Evolutionary conservation across 2,888 invertebrate genomes (phyloP).

Genomic region (Nymphalis polychloros): DNA sequence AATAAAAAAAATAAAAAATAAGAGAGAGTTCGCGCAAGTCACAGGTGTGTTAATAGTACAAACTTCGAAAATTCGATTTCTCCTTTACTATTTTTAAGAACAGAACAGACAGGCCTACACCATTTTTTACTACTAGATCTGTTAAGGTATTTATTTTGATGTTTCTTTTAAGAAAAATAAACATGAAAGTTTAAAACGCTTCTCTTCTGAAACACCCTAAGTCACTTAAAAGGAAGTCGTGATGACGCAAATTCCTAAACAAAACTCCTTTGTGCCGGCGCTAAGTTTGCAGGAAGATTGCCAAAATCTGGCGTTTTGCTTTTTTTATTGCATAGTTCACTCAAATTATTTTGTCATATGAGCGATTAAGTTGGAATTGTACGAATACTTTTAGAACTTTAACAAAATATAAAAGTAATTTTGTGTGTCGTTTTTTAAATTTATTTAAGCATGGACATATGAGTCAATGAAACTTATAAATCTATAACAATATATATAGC

Average conservation of each 20-base stretch:
- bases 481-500: too few relatives aligned
- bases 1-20: too few relatives aligned
- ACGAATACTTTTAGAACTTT: conserved; percentile 17
- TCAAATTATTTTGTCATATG: conserved; percentile 32
- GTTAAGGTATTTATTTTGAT: too few relatives aligned
- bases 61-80: too few relatives aligned
- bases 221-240: conserved; percentile 24
- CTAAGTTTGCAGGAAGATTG: conserved; percentile 51
- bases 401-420: not conserved
- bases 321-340: conserved; percentile 23
- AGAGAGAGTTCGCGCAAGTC: too few relatives aligned
- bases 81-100: too few relatives aligned
- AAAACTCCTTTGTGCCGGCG: conserved; percentile 50
- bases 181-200: conserved; percentile 2
- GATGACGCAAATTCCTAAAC: conserved; percentile 52
- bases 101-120: too few relatives aligned
- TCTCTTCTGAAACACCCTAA: conserved; percentile 27
- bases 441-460: too few relatives aligned
- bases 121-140: too few relatives aligned
- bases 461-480: too few relatives aligned
- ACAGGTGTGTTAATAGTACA: too few relatives aligned
- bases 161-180: not conserved
- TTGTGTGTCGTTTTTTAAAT: too few relatives aligned
- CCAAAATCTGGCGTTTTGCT: conserved; percentile 33
- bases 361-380: conserved; percentile 19